Base-by-base conservation (phyloP, 2,888 invertebrate species). In the Lasioglossum calceatum region DNA sequence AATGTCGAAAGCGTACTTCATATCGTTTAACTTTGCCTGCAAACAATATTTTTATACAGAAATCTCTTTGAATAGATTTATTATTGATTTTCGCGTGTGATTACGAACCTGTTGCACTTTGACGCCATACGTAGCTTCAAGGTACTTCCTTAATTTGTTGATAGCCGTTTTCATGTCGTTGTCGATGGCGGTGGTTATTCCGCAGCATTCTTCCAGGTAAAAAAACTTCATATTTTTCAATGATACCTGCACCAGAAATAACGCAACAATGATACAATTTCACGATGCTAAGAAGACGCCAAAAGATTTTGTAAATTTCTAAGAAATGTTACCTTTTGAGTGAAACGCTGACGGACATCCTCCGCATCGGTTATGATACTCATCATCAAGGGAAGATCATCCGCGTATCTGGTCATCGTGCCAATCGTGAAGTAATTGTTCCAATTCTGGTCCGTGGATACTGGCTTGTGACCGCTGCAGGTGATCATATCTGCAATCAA, bases 321-420 rank as follows among this genome's bases (percentile, higher is more conserved):
- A 61, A 12, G 19, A 23, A 70, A 23, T 3, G 4, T 42, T 23
- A 96, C 96, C 89, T 95, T 95, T 89, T 96, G 95, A 77, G 96
- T 95, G 14, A 97, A 92, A 64, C 95, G 95, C 61, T 97, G 91
- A 72, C 94, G 95, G 3, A 95, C 95, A 7, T 95, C 95, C 44
- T 96, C 95, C 0, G 96, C 95, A 91, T 97, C 96, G 42, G 96
- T 96, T 92, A 98, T 96, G 36, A 97, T 96, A 93, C 97, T 97
- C 64, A 98, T 95, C 88, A 98, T 95, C 1, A 98, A 96, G 0
- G 97, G 96, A 85, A 99, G 95, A 95, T 99, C 99, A 90, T 97
- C 97, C 16, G 98, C 98, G 94, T 98, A 99, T 85, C 99, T 96
- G 61, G 97, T 97, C 96, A 99, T 97, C 0, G 99, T 98, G 1